phyloP scores from a whole-genome alignment of 2,888 invertebrate species.

The Papilio elwesi region DNA sequence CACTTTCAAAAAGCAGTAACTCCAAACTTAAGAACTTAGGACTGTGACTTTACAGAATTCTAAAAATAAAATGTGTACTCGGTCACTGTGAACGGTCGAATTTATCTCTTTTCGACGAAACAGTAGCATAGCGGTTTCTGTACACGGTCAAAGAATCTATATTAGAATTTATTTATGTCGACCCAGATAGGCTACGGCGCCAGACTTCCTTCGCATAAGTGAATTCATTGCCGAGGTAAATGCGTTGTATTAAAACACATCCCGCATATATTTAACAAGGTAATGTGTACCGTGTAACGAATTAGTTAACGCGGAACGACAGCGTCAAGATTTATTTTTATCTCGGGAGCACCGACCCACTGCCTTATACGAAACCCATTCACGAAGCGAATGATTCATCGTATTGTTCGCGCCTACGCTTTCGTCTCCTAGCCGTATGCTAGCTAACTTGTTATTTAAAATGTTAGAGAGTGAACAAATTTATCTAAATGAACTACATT shows the following conservation, averaged over 20 bases:
- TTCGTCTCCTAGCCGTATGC: slow-evolving; percentile 39
- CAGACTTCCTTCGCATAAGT: slow-evolving; percentile 55
- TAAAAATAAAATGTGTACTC: slow-evolving; percentile 47
- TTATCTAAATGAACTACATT: slow-evolving; percentile 38
- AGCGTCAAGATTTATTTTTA: slow-evolving; percentile 62
- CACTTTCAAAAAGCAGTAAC: slow-evolving; percentile 47
- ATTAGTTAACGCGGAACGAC: slow-evolving; percentile 44
- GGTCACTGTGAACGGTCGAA: slow-evolving; percentile 47
- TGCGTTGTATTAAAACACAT: slow-evolving; percentile 39
- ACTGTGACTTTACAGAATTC: slow-evolving; percentile 43
- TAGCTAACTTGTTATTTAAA: slow-evolving; percentile 31
- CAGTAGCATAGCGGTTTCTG: slow-evolving; percentile 53
- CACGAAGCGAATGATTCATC: slow-evolving; percentile 71
- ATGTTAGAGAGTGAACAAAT: slow-evolving; percentile 20
- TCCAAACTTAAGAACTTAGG: not conserved
- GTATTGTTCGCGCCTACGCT: slow-evolving; percentile 70
- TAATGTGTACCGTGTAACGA: slow-evolving; percentile 46
- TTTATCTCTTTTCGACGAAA: slow-evolving; percentile 54
- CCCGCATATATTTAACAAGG: slow-evolving; percentile 44
- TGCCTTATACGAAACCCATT: slow-evolving; percentile 67
- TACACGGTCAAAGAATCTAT: slow-evolving; percentile 64
- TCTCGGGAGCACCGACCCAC: slow-evolving; percentile 70
- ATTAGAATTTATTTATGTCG: slow-evolving; percentile 65
- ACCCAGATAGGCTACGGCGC: slow-evolving; percentile 63
- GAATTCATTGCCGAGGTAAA: slow-evolving; percentile 36